These are phyloP conservation scores for Isurus oxyrinchus DNA, from an alignment of 2,113 vertebrate species.

Conservation along the genomic window DNA sequence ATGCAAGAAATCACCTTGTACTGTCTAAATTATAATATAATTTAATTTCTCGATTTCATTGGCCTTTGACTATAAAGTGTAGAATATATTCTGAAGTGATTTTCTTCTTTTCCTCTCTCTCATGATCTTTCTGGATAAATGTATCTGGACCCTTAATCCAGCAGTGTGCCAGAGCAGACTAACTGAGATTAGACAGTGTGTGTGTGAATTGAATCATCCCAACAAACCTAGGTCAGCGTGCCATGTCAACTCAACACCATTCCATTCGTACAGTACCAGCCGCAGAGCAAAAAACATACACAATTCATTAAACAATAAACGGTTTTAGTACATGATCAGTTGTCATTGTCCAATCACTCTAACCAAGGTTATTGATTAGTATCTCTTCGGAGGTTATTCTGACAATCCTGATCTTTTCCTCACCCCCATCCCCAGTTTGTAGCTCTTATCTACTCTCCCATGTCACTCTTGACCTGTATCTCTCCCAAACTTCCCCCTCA, in stretches of 20 bases:
- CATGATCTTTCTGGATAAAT: neutral
- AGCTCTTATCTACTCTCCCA: neutral
- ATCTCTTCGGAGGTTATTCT: neutral
- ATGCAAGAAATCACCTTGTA: neutral
- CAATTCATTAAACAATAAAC: neutral
- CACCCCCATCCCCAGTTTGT: neutral
- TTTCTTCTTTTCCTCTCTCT: neutral
- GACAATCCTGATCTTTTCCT: neutral
- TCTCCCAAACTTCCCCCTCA: neutral
- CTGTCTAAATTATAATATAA: neutral
- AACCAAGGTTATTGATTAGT: neutral
- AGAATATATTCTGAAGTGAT: neutral
- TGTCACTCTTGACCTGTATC: neutral
- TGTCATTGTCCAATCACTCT: neutral
- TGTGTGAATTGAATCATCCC: neutral
- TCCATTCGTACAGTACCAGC: neutral
- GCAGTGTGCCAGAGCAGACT: neutral
- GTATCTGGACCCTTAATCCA: neutral
- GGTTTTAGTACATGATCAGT: neutral
- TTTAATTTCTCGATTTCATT: too few species aligned
- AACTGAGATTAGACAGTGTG: neutral
- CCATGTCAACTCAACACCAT: neutral
- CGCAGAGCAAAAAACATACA: neutral
- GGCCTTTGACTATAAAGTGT: neutral
- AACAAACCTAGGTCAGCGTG: neutral